Conservation (phyloP, 1,140 invertebrate genomes). For the Eciton burchellii region DNA sequence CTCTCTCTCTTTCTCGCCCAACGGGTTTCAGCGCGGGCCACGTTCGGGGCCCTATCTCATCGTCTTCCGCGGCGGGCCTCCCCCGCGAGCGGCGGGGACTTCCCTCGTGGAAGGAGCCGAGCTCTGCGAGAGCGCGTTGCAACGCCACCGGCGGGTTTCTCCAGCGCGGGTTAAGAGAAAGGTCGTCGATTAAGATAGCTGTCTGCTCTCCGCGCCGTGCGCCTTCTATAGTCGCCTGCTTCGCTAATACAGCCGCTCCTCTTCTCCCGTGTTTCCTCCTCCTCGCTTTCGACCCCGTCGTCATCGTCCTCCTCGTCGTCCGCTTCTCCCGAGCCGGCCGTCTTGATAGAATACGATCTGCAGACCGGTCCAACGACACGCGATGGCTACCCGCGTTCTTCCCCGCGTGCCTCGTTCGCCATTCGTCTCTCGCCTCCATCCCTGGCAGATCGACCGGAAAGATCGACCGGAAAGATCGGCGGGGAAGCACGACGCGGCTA, state of each 20-base stretch:
- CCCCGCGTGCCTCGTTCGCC: background rate
- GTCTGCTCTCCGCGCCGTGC: conserved; percentile 68
- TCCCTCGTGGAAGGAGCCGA: conserved; percentile 16
- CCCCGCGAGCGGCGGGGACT: conserved; percentile 23
- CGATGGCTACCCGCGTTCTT: conserved; percentile 14
- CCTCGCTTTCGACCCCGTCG: conserved; percentile 16
- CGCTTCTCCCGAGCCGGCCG: conserved; percentile 42
- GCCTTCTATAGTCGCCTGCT: conserved; percentile 65
- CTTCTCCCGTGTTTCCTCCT: conserved; percentile 17
- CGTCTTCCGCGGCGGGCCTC: conserved; percentile 45
- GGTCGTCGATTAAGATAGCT: conserved; percentile 83
- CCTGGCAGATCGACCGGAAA: background rate
- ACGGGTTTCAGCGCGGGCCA: background rate
- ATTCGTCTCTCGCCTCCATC: background rate
- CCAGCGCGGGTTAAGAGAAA: conserved; percentile 78
- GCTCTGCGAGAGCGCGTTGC: conserved; percentile 67
- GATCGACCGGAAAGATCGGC: background rate
- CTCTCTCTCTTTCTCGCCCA: background rate
- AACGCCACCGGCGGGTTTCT: conserved; percentile 73
- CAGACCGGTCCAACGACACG: conserved; percentile 57
- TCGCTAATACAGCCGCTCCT: conserved; percentile 53
- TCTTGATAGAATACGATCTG: conserved; percentile 59
- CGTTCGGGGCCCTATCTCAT: conserved; percentile 28
- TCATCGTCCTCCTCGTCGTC: conserved; percentile 47
- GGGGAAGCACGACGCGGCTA: conserved; percentile 13